Conservation (phyloP, 2,888 invertebrate species). For the Tachina fera region DNA sequence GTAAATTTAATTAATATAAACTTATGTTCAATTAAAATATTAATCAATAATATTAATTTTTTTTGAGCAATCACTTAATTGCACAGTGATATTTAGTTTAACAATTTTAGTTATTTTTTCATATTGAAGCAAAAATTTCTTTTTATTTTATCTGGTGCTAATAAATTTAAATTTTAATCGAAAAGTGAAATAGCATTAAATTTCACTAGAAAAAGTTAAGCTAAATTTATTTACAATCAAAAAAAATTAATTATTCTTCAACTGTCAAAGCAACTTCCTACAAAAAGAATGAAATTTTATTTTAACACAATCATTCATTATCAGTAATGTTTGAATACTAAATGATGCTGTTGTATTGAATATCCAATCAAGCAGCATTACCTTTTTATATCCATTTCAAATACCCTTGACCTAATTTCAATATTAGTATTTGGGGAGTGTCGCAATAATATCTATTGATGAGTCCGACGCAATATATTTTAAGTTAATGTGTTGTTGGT, state of each 20-base stretch:
- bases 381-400: conserved; percentile 15
- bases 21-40: no score
- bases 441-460: conserved; percentile 9
- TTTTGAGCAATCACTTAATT: no score
- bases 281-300: not conserved
- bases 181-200: no score
- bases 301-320: conserved; percentile 3
- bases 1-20: no score
- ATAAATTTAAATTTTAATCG: no score
- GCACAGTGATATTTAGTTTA: no score
- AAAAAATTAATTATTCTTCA: conserved; percentile 12
- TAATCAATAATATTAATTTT: no score
- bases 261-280: not conserved
- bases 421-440: not conserved
- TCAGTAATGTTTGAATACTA: conserved; percentile 23
- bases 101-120: no score
- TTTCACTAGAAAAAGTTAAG: no score
- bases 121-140: no score
- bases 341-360: conserved; percentile 23
- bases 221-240: not conserved
- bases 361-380: not conserved
- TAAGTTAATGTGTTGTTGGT: conserved; percentile 21
- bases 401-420: conserved; percentile 66
- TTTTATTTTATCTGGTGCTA: no score
- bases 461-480: conserved; percentile 55